phyloP scores from a whole-genome alignment of 1,140 invertebrate genomes.

The Camponotus vicinus region DNA sequence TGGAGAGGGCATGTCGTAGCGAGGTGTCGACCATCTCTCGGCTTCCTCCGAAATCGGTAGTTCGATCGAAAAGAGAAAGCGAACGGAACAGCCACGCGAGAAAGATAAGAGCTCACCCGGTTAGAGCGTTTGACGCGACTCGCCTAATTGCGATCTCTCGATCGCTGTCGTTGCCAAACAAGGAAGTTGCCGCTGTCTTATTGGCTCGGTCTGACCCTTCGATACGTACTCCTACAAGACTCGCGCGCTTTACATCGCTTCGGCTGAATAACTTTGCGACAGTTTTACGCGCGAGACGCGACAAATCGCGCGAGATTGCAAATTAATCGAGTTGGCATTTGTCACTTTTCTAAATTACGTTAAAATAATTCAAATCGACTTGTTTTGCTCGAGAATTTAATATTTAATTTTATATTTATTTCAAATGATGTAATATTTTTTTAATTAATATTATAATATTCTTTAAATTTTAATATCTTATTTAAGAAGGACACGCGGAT shows the following conservation, averaged over 20 bases:
- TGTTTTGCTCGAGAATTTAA: not conserved
- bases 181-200: constrained; percentile 76
- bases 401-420: not conserved
- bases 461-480: not conserved
- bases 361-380: not conserved
- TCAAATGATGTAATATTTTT: too few species aligned
- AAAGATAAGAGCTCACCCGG: constrained; percentile 71
- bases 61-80: constrained; percentile 77
- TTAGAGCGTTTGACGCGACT: constrained; percentile 78
- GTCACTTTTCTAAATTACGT: constrained; percentile 28
- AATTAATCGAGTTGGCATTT: constrained; percentile 29
- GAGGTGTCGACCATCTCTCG: constrained; percentile 42
- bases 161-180: constrained; percentile 74
- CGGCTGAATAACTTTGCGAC: constrained; percentile 47
- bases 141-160: constrained; percentile 79
- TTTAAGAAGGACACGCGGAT: not conserved
- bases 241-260: constrained; percentile 1
- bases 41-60: constrained; percentile 69
- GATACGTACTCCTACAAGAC: constrained; percentile 64
- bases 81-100: constrained; percentile 71
- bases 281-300: constrained; percentile 20
- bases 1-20: not conserved
- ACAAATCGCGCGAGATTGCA: constrained; percentile 9
- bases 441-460: too few species aligned
- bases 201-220: constrained; percentile 68